Percentiles rank a stretch among this genome's conserved stretches.
Conservation (phyloP, 2,113 vertebrate genomes). For the Spermophilus dauricus region DNA sequence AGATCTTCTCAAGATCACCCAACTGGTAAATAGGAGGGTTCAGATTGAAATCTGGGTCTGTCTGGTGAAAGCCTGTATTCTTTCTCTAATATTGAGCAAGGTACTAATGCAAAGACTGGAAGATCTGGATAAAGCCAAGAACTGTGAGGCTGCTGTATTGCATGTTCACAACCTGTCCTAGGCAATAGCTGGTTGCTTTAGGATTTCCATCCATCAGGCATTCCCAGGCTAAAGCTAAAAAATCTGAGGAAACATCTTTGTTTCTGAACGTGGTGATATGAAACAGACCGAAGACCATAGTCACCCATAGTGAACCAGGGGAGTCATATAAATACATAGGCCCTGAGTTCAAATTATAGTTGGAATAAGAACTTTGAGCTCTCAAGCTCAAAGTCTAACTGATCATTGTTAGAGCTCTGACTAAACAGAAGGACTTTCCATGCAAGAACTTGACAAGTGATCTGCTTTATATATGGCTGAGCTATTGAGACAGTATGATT, state of each 20-base stretch:
- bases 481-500: not conserved
- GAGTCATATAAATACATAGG: not conserved
- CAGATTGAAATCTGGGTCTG: not conserved
- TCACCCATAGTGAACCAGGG: not conserved
- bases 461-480: not conserved
- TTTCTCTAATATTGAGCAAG: conserved; percentile 37
- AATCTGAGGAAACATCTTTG: not conserved
- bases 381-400: conserved; percentile 17
- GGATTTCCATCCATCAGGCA: not conserved
- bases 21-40: not conserved
- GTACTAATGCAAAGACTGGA: not conserved
- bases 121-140: not conserved
- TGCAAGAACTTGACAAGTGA: not conserved
- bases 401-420: not conserved
- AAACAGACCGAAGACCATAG: not conserved
- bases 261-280: conserved; percentile 1
- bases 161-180: not conserved
- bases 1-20: not conserved
- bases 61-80: not conserved
- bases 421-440: conserved; percentile 29
- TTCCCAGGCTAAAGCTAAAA: not conserved
- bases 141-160: not conserved
- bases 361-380: not conserved
- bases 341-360: conserved; percentile 33
- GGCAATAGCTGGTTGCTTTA: not conserved